Evolutionary conservation across 2,797 vertebrate genomes (phyloP), one percentile per base, ranked within the genome.

Genomic region (Sebastes flavidus): DNA sequence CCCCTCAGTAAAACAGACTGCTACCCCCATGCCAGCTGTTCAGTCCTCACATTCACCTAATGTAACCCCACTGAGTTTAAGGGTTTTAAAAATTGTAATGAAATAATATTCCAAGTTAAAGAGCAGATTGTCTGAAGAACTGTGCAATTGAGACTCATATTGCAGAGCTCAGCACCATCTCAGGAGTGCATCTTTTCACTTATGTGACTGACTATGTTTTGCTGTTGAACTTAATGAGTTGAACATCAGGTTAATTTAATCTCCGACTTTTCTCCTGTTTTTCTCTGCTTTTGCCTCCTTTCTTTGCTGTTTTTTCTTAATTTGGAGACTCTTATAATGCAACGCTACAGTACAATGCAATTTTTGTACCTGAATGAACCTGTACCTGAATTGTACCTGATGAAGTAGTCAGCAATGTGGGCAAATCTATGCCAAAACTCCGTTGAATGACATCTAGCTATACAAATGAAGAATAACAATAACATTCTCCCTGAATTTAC

Each of bases 11-110:
- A 88, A 82, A 85, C 85, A 87, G 70, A 73, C 78, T 69, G 80
- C 83, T 86, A 18, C 68, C 82, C 65, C 73, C 34, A 69, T 77
- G 84, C 90, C 88, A 92, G 92, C 84, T 90, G 91, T 91, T 89
- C 74, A 56, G 68, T 75, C 69, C 70, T 77, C 72, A 84, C 60
- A 68, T 79, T 85, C 56, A 84, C 83, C 84, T 69, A 29, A 74
- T 68, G 68, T 70, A 87, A 92, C 86, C 81, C 60, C 67, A 58
- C 38, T 72, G 69, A 87, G 80, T 34, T 72, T 30, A 75, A 81
- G 62, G 34, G 25, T 63, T 86, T 78, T 34, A 56, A 71, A 74
- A 78, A 63, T 18, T 65, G 18, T 24, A 16, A 42, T 84, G 20
- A 66, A 81, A 86, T 83, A 60, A 58, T 62, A 65, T 72, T 72